Evolutionary conservation across 2,113 vertebrate genomes (phyloP).

Genomic region (Sorex araneus): DNA sequence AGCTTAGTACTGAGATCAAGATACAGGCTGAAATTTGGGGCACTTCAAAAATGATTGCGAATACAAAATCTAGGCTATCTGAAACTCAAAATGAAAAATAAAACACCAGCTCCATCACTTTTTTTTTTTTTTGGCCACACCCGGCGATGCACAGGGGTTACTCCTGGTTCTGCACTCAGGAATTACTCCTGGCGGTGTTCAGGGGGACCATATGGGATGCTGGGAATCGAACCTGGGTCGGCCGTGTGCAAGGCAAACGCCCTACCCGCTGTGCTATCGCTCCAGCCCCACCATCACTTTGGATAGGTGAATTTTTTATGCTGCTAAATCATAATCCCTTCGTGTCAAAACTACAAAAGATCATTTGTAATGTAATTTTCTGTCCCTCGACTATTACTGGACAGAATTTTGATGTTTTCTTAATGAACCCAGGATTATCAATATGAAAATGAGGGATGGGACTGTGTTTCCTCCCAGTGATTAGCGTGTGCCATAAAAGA

Average conservation of each 20-base stretch:
- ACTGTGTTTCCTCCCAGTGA: conserved; percentile 21
- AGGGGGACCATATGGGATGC: no score
- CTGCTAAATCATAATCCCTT: conserved; percentile 38
- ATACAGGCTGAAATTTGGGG: not conserved
- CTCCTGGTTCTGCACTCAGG: no score
- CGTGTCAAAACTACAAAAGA: not conserved
- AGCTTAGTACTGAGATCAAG: conserved; percentile 31
- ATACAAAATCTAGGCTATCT: conserved; percentile 52
- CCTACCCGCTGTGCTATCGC: no score
- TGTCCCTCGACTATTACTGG: not conserved
- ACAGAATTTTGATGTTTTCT: conserved; percentile 42
- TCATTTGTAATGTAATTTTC: not conserved
- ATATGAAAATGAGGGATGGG: conserved; percentile 36
- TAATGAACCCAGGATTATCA: not conserved
- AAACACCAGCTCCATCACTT: not conserved
- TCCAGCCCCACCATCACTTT: no score
- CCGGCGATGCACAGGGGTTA: no score
- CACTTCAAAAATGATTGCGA: conserved; percentile 42
- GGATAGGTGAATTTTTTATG: conserved; percentile 57
- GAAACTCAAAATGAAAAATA: conserved; percentile 1
- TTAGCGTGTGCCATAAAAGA: not conserved
- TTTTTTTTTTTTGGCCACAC: no score
- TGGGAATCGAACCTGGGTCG: no score
- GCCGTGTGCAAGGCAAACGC: no score
- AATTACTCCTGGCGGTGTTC: no score